phyloP scores from a whole-genome alignment of 37 sponge, comb jelly and placozoan genomes.

The Aphrocallistes beatrix region DNA sequence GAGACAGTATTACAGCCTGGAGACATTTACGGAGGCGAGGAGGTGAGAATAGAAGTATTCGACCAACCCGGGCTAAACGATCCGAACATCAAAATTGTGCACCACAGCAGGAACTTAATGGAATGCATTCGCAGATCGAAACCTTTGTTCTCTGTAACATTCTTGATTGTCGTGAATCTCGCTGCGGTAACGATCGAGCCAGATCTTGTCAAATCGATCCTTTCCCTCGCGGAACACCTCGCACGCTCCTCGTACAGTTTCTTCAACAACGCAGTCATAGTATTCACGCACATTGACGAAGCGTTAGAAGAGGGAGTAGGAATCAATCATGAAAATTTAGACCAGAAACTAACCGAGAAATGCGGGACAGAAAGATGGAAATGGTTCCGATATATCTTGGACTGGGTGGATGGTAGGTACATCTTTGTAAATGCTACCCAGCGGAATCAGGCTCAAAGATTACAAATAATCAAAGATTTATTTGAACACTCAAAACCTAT shows the following conservation, averaged over 20 bases:
- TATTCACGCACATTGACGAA: not conserved
- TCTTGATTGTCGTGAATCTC: not conserved
- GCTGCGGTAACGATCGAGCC: not conserved
- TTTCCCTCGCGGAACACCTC: not conserved
- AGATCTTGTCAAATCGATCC: not conserved
- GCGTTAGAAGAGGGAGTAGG: not conserved
- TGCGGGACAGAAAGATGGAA: not conserved
- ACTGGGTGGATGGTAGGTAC: not conserved
- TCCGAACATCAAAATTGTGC: not conserved
- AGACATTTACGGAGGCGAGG: not conserved
- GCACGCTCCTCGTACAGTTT: not conserved
- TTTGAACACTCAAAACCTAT: not conserved
- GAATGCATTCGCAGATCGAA: not conserved
- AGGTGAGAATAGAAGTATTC: not conserved
- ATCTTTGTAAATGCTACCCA: not conserved
- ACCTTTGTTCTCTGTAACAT: not conserved
- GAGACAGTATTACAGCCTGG: not conserved
- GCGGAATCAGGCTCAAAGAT: not conserved
- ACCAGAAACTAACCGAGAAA: not conserved
- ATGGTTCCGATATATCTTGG: not conserved
- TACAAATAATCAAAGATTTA: not conserved
- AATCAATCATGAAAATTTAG: not conserved
- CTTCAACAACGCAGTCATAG: not conserved
- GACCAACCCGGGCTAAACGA: not conserved
- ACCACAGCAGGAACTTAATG: not conserved